Base-by-base conservation (phyloP, 64 coral and sea anemone species). In the Porites lutea region DNA sequence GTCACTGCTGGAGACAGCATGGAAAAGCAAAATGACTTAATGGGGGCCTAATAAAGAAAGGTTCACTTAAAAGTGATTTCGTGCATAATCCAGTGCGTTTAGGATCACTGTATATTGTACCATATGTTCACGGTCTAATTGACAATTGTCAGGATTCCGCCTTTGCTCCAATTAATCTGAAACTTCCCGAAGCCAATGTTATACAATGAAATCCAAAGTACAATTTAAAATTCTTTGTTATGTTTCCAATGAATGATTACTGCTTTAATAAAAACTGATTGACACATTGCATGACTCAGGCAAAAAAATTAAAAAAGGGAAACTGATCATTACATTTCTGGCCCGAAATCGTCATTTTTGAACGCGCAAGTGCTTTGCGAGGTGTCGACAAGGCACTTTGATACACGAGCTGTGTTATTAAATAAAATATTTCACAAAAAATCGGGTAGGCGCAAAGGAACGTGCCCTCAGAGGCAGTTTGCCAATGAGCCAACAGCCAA, bases 301-400 rank as follows among this genome's bases (percentile, higher is more conserved):
- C 9, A 13, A 71, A 71, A 37, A 21, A 5, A 43, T 72, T 72
- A 37, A 37, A 37, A 37, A 37, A 37, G 54, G 54, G 7, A 57
- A 57, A 57, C 54, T 57, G 54, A 4, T 57, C 54, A 6, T 57
- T 57, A 9, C 12, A 7, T 55, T 57, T 57, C 12, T 5, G 54
- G 54, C 54, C 3, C 12, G 54, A 57, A 57, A 57, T 57, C 54
- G 12, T 55, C 53, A 11, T 55, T 55, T 55, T 55, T 55, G 7
- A 57, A 57, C 7, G 12, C 54, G 54, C 12, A 57, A 7, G 12
- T 48, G 11, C 44, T 74, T 4, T 2, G 14, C 43, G 48, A 51
- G 73, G 73, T 51, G 73, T 76, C 18, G 73, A 76, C 73, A 76
- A 15, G 13, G 18, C 13, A 12, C 13, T 74, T 74, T 74, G 73